Conservation (phyloP, 2,888 invertebrate species). For the Lysandra bellargus region DNA sequence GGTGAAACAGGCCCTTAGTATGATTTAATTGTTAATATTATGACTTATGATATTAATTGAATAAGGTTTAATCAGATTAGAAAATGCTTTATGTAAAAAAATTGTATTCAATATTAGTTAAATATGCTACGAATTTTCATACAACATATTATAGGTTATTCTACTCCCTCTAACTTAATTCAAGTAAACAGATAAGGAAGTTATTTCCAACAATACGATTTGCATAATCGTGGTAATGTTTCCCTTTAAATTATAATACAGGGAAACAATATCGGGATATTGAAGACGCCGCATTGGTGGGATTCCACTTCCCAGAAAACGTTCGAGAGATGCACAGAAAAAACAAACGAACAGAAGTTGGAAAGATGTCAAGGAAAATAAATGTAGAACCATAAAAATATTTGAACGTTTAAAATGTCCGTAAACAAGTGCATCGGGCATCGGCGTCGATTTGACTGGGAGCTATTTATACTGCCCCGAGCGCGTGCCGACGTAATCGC, state of each 20-base stretch:
- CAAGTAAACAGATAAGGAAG: not conserved
- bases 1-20: too few relatives aligned
- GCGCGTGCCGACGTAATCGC: constrained; percentile 44
- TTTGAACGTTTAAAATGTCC: not conserved
- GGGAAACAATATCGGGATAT: not conserved
- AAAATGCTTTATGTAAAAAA: too few relatives aligned
- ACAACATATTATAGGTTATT: not conserved
- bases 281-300: not conserved
- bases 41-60: too few relatives aligned
- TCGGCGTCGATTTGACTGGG: constrained; percentile 38
- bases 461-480: constrained; percentile 40
- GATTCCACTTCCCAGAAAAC: not conserved
- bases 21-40: too few relatives aligned
- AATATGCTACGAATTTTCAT: not conserved
- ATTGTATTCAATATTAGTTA: not conserved
- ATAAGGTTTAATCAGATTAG: too few relatives aligned
- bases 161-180: not conserved
- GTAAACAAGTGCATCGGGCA: constrained; percentile 32
- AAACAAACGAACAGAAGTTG: not conserved
- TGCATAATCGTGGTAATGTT: not conserved
- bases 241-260: not conserved
- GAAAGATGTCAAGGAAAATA: not conserved
- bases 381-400: not conserved
- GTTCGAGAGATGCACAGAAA: not conserved
- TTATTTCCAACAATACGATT: not conserved